Base-by-base conservation (phyloP, 2,113 vertebrate species). In the Pachypanchax playfairii region DNA sequence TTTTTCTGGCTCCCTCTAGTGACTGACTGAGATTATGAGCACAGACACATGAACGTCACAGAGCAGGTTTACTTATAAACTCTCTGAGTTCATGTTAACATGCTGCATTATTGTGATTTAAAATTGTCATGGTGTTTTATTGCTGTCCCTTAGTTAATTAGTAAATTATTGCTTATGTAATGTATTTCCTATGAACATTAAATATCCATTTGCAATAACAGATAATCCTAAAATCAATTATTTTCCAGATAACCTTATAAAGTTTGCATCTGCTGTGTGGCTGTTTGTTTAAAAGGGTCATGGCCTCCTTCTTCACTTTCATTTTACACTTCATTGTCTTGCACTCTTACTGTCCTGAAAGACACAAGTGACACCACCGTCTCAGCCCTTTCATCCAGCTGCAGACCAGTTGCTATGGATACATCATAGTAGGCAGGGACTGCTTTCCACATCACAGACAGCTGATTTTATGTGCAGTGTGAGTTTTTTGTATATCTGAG, bases 381-480 rank as follows among this genome's bases (percentile, higher is more conserved):
- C 76, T 76, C 75, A 53, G 4, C 63, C 79, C 73, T 59, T 61
- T 65, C 59, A 65, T 57, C 76, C 46, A 58, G 67, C 80, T 61
- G 11, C 65, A 70, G 59, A 53, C 51, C 53, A 21, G 84, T 78
- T 88, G 39, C 69, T 56, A 83, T 81, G 66, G 72, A 53, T 60
- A 83, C 44, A 8, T n/a, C 50, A 14, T 49, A 70, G 49, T 74
- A 75, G 74, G 64, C 60, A 79, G 80, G 60, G 48, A 44, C 65
- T 61, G 70, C 56, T 82, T 73, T 22, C 65, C 84, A 81, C 77
- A 81, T 86, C 82, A 86, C 43, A 79, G 73, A 70, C 76, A 73
- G 77, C 66, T 78, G 71, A 52, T 75, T 75, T 69, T 39, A n/a
- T 65, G 44, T 60, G 61, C 24, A 3, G 38, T 41, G 59, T 75